Percentiles rank a stretch among this genome's conserved stretches.
Evolutionary conservation across 2,888 invertebrate species (phyloP).

Genomic region (Pyrrhosoma nymphula): DNA sequence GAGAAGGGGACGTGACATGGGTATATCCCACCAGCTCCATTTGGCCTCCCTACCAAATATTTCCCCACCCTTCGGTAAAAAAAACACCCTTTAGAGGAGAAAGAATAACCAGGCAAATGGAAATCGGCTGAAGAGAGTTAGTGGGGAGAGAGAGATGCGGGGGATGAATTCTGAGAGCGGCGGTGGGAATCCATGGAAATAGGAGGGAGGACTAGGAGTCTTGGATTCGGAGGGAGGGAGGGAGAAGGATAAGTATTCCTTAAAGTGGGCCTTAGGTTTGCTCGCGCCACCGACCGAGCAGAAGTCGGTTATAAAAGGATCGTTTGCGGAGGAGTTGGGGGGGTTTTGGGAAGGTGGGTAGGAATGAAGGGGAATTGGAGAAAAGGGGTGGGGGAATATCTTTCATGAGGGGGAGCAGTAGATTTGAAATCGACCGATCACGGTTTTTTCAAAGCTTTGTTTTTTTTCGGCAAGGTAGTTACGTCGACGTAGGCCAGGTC

Average conservation of each 20-base stretch:
- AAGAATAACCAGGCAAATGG: constrained; percentile 16
- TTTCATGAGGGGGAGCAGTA: neutral
- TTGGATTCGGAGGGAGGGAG: neutral
- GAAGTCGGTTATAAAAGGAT: constrained; percentile 60
- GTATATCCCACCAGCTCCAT: neutral
- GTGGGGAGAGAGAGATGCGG: neutral
- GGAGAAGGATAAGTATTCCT: neutral
- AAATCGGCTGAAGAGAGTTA: neutral
- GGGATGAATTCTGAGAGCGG: neutral
- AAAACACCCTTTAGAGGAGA: neutral
- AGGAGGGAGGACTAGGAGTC: neutral
- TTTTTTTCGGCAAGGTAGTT: neutral
- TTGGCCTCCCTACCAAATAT: neutral
- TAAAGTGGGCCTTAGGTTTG: constrained; percentile 13
- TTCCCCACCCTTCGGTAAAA: neutral
- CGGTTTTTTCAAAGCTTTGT: neutral
- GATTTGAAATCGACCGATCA: neutral
- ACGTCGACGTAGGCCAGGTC: too few relatives aligned
- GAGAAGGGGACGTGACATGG: neutral
- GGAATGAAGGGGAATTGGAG: neutral
- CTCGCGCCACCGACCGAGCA: constrained; percentile 24
- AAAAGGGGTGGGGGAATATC: neutral
- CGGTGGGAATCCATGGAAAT: neutral
- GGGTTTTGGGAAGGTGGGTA: neutral
- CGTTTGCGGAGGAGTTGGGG: constrained; percentile 26